Percentiles rank a stretch among this genome's conserved stretches.
Evolutionary conservation across 2,797 vertebrate genomes (phyloP).

Genomic region (Setipinna tenuifilis): DNA sequence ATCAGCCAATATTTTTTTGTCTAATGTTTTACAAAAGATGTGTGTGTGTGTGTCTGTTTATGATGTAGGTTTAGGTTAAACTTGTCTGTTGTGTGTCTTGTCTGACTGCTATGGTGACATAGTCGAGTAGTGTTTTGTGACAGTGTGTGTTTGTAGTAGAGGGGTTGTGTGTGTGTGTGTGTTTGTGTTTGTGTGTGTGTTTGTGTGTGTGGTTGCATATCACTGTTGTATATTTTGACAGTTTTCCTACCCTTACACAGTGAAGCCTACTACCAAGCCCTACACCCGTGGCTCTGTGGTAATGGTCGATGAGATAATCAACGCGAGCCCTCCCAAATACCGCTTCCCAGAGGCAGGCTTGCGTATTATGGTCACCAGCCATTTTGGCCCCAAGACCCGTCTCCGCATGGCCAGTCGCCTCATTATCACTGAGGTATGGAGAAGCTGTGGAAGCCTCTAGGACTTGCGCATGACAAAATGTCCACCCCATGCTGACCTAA

Average conservation of each 20-base stretch:
- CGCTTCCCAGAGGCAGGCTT: conserved; percentile 93
- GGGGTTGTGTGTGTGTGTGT: conserved; percentile 55
- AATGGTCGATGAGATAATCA: conserved; percentile 97
- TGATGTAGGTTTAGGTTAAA: background rate
- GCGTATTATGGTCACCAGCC: conserved; percentile 95
- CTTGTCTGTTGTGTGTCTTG: background rate
- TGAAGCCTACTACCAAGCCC: conserved; percentile 84
- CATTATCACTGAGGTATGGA: conserved; percentile 93
- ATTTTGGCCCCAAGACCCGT: conserved; percentile 94
- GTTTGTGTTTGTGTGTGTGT: conserved; percentile 64
- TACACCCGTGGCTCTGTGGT: conserved; percentile 86
- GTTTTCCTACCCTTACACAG: conserved; percentile 64
- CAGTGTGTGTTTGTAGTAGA: background rate
- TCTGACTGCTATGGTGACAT: background rate
- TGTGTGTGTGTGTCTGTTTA: background rate
- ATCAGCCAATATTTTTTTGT: background rate
- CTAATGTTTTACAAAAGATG: too few species aligned
- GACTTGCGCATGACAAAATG: too few species aligned
- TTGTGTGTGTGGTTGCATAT: background rate
- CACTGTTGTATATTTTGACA: background rate
- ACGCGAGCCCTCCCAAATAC: conserved; percentile 90
- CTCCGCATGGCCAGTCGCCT: conserved; percentile 96
- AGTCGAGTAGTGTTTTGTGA: background rate
- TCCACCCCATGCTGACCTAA: too few species aligned
- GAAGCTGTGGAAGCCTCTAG: background rate